Conservation (phyloP, 2,113 vertebrate genomes). For the Lagopus leucura region DNA sequence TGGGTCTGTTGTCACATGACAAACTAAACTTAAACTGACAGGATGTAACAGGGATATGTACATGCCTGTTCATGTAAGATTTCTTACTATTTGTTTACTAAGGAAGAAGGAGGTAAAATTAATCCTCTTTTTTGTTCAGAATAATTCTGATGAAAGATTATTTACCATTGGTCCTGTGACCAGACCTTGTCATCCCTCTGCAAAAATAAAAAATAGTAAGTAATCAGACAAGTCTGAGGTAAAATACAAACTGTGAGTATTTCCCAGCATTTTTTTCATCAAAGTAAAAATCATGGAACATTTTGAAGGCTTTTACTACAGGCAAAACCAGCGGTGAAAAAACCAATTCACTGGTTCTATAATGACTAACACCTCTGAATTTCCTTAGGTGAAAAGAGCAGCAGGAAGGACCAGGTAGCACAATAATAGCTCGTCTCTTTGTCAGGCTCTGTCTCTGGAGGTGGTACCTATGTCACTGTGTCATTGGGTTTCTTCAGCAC, state of each 20-base stretch:
- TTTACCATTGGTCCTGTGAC: not conserved
- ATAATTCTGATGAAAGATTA: not conserved
- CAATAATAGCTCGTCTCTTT: rapidly evolving
- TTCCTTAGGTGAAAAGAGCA: not conserved
- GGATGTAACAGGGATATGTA: not conserved
- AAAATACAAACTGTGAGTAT: not conserved
- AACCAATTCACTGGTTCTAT: not conserved
- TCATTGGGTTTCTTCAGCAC: not conserved
- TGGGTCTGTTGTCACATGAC: not conserved
- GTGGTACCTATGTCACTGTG: not conserved
- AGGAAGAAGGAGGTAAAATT: not conserved
- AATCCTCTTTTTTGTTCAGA: not conserved
- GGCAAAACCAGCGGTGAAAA: not conserved
- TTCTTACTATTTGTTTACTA: not conserved
- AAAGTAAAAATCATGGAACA: not conserved
- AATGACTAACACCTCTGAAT: not conserved
- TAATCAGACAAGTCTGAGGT: not conserved
- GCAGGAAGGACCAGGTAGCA: not conserved
- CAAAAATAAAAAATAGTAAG: not conserved
- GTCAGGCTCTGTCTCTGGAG: not conserved
- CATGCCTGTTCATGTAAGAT: not conserved
- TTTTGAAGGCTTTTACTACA: not conserved
- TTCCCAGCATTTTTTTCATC: not conserved
- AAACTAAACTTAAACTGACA: not conserved
- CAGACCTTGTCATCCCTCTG: not conserved